phyloP scores from a whole-genome alignment of 2,888 invertebrate genomes.

The Netelia melanura region DNA sequence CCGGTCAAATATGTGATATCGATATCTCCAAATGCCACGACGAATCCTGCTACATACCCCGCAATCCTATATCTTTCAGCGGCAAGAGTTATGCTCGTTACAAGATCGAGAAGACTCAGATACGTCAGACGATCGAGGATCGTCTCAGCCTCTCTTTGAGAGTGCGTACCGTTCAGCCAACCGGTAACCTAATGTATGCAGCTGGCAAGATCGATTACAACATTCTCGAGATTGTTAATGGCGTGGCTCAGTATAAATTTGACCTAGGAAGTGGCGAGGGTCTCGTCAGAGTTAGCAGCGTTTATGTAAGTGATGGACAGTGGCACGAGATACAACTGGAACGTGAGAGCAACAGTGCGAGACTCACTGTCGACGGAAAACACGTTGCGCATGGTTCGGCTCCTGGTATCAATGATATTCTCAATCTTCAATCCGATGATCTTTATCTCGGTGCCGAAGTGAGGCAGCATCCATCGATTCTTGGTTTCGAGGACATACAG shows the following conservation, averaged over 20 bases:
- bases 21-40: constrained; percentile 89
- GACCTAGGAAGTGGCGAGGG: constrained; percentile 97
- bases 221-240: constrained; percentile 94
- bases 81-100: constrained; percentile 94
- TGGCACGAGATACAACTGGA: constrained; percentile 94
- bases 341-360: constrained; percentile 92
- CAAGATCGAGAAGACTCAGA: constrained; percentile 88
- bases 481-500: constrained; percentile 91
- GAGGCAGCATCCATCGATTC: constrained; percentile 90
- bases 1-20: constrained; percentile 89
- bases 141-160: constrained; percentile 92
- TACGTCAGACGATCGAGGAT: constrained; percentile 91
- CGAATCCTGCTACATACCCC: constrained; percentile 90
- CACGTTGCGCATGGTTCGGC: constrained; percentile 91
- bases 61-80: constrained; percentile 92
- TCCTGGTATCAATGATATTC: constrained; percentile 92
- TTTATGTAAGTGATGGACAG: constrained; percentile 93
- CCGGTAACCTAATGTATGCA: constrained; percentile 94
- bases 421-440: constrained; percentile 94
- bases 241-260: constrained; percentile 95
- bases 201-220: constrained; percentile 96
- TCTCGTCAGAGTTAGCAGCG: constrained; percentile 90
- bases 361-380: constrained; percentile 91
- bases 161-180: constrained; percentile 93
- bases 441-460: constrained; percentile 95